Evolutionary conservation across 2,113 vertebrate species (phyloP).

Genomic region (Rutilus rutilus): DNA sequence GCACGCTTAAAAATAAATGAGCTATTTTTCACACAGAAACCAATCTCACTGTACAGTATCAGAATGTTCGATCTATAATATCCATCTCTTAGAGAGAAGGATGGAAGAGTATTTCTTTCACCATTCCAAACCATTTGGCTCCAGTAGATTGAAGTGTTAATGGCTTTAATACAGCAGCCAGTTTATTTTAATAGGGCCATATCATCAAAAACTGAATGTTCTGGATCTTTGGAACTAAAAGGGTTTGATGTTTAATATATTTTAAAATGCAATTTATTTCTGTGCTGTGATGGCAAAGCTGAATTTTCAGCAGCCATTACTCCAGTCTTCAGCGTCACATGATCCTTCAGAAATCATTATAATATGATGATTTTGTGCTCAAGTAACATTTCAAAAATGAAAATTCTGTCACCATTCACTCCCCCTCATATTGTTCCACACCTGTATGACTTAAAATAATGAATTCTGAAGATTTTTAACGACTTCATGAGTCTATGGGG

Average conservation of each 20-base stretch:
- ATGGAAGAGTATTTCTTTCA: background rate
- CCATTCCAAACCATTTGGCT: background rate
- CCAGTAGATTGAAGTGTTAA: conserved; percentile 17
- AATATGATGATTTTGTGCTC: background rate
- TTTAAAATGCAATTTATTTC: background rate
- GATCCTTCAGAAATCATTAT: background rate
- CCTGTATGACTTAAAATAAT: background rate
- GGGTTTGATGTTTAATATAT: background rate
- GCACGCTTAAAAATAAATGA: conserved; percentile 1
- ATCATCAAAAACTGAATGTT: background rate
- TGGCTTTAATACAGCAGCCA: background rate
- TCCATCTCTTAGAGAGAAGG: background rate
- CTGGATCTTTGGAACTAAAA: background rate
- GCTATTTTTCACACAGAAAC: conserved; percentile 21
- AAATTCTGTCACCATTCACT: background rate
- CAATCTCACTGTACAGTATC: background rate
- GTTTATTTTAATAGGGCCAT: background rate
- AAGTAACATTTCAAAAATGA: background rate
- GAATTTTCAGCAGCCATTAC: background rate
- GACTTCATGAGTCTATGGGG: background rate
- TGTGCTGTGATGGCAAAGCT: background rate
- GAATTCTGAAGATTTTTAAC: background rate
- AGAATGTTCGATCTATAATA: background rate
- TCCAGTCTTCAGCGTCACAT: background rate
- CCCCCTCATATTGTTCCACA: background rate